Conservation (phyloP, 2,888 invertebrate genomes). For the Celastrina argiolus region DNA sequence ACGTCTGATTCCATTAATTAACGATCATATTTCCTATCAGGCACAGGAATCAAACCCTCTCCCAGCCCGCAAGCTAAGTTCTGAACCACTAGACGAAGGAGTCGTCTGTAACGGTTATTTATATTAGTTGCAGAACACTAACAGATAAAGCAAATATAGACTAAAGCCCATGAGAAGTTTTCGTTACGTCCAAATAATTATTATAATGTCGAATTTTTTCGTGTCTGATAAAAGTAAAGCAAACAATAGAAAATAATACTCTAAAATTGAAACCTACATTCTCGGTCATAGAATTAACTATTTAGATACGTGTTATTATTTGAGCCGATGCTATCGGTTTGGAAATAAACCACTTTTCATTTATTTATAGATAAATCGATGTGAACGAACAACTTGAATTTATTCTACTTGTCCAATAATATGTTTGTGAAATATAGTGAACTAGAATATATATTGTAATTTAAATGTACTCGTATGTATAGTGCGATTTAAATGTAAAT, state of each 20-base stretch:
- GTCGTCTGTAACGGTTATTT: no score
- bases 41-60: no score
- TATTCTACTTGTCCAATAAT: neutral
- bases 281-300: constrained; percentile 4
- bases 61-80: no score
- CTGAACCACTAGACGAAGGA: no score
- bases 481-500: no score
- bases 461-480: no score
- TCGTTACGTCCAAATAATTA: neutral
- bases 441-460: neutral
- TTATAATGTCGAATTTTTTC: neutral
- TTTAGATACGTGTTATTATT: constrained; percentile 5
- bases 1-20: no score
- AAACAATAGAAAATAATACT: constrained; percentile 14
- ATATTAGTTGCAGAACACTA: no score
- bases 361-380: constrained; percentile 19
- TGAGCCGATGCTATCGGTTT: neutral
- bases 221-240: neutral
- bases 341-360: constrained; percentile 11
- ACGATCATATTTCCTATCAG: no score
- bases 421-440: neutral
- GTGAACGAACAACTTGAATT: neutral
- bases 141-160: neutral
- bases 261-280: neutral
- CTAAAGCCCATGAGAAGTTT: constrained; percentile 6